Evolutionary conservation across 2,888 invertebrate genomes (phyloP), one percentile per base, ranked within the genome.

Genomic region (Esperia sulphurella): DNA sequence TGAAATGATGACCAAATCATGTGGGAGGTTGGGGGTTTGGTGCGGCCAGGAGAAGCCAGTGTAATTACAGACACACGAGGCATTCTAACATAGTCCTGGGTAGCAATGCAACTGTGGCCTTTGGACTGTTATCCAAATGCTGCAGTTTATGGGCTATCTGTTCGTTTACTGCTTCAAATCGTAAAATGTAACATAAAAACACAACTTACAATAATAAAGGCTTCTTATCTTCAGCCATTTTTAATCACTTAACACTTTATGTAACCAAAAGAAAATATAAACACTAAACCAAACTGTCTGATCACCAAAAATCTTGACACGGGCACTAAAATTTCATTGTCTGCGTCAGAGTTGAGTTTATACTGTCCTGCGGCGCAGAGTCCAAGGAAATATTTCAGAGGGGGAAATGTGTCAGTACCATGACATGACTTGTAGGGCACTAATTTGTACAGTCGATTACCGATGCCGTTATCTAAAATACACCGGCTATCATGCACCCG

Each of bases 161-260:
- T 21, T 5, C 21, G 21, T 21, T 10, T 31, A 7, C 7, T 8
- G 10, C 31, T 31, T 31, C 1, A 8, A 7, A n/a, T n/a, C n/a
- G 7, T n/a, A 10, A n/a, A 37, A n/a, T 35, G n/a, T 12, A 37
- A 37, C 3, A 12, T 10, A 7, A 12, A 37, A n/a, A 37, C 7
- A 12, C 7, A 53, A 84, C 86, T 85, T 63, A 86, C 85, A 73
- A 63, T 38, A 86, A 48, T 42, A 85, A 59, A 1, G 85, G 83
- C 43, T 78, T 78, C 38, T 57, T 65, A 48, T 80, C 70, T 37
- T 75, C 81, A 3, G 68, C 64, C 80, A 80, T 85, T 51, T 55
- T 67, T 40, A 30, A 42, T 52, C 12, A 35, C 13, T 40, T 46
- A 49, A 2, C 49, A 49, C 43, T 29, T 10, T 9, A 8, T 29